Conservation (phyloP, 2,113 vertebrate genomes). For the Nothoprocta perdicaria region DNA sequence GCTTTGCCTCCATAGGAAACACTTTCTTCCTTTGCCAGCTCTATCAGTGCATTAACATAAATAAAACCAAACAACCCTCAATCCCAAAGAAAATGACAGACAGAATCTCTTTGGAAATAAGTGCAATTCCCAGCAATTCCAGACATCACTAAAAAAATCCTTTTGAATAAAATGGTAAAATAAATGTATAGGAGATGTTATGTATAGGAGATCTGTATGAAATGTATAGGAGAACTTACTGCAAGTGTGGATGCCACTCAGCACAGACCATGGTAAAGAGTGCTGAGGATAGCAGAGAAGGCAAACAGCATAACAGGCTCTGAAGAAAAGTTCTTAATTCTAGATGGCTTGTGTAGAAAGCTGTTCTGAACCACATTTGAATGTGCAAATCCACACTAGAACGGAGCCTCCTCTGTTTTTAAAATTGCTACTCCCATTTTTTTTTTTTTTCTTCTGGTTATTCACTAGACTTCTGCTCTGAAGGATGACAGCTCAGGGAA, state of each 20-base stretch:
- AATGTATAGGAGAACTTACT: background rate
- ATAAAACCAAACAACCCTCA: background rate
- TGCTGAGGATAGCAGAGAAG: background rate
- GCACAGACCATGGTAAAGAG: background rate
- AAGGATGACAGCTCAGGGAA: background rate
- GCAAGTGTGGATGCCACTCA: background rate
- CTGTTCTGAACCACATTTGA: background rate
- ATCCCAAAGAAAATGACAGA: background rate
- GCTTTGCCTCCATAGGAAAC: background rate
- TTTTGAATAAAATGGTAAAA: background rate
- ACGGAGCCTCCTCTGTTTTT: background rate
- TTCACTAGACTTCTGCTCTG: background rate
- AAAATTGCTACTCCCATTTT: background rate
- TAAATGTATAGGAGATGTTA: background rate
- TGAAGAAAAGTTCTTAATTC: background rate
- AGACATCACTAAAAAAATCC: background rate
- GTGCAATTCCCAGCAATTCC: background rate
- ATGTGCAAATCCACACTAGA: background rate
- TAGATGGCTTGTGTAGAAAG: background rate
- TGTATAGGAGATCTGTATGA: background rate
- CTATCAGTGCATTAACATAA: background rate
- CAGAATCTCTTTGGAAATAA: background rate
- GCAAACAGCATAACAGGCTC: background rate
- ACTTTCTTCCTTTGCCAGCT: background rate
- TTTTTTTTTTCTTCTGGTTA: background rate